Evolutionary conservation across 2,888 invertebrate species (phyloP), one percentile per base, ranked within the genome.

Genomic region (Cosmia pyralina): DNA sequence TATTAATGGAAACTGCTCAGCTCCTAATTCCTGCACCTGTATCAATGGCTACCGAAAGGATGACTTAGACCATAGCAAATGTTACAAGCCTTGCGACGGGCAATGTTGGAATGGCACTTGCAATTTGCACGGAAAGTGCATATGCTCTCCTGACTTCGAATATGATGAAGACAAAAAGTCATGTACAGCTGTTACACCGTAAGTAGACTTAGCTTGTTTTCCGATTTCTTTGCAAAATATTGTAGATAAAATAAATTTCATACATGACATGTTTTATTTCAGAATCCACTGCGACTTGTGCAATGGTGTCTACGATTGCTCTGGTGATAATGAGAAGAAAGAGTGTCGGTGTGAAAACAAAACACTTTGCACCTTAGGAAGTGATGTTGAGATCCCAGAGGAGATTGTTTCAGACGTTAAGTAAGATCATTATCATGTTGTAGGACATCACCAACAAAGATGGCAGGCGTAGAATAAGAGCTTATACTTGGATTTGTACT

Each of bases 271-370:
- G 5, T 52, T 50, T 64, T 66, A 69, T 91, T 90, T 11, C 91
- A 94, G 94, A 5, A 84, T 90, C 28, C 83, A 88, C 15, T 94
- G 94, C 70, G 79, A 63, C 1, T 83, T 72, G 1, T 94, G 94
- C 53, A 75, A 82, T 2, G 83, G 86, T 8, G 84, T 0, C 3
- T 4, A 55, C 11, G 6, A 81, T 46, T 94, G 94, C 69, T 75
- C 75, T 0, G 85, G 85, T 0, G 85, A 70, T 0, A 10, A n/a
- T 2, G 78, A 38, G 13, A 69, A 59, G 0, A 85, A 72, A 0
- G 72, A 59, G 0, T 93, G 92, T 58, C 71, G 75, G 59, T 93
- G 93, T 72, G 52, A 57, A 0, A 86, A 92, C 66, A 88, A 86
- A 4, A 82, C 65, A 0, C 87, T 83, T 0, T 92, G 93, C 69